Conservation (phyloP, 2,113 vertebrate species). For the Anoura caudifer region DNA sequence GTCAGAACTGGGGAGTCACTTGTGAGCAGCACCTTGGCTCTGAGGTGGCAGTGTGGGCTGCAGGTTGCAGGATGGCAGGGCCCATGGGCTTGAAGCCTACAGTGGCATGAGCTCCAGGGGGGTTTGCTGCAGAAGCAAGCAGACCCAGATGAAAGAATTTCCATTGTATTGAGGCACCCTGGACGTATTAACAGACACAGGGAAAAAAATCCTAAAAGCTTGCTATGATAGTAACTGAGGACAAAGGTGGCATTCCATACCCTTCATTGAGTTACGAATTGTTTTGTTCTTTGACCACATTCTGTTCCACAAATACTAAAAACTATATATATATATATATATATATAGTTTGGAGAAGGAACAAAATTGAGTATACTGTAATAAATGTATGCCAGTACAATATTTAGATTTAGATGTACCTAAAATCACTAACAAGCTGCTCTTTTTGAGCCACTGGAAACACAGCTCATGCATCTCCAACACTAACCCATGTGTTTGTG, state of each 20-base stretch:
- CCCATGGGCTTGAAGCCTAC: accelerated
- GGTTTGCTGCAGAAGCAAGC: neutral
- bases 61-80: neutral
- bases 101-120: accelerated
- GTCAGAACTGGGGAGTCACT: neutral
- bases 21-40: neutral
- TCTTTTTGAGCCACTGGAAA: neutral
- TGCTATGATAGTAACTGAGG: neutral
- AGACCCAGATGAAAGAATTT: neutral
- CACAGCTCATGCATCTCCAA: neutral
- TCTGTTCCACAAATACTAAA: neutral
- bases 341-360: neutral
- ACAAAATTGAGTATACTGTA: neutral
- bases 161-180: neutral
- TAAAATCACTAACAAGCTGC: neutral
- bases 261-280: neutral
- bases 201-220: neutral
- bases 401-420: neutral
- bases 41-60: accelerated
- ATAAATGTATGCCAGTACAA: neutral
- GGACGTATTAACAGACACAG: neutral
- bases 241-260: neutral
- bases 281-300: neutral
- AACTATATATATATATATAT: too few relatives aligned
- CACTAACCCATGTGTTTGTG: neutral